phyloP scores from a whole-genome alignment of 1,140 invertebrate species.

The Drosophila pallidifrons region DNA sequence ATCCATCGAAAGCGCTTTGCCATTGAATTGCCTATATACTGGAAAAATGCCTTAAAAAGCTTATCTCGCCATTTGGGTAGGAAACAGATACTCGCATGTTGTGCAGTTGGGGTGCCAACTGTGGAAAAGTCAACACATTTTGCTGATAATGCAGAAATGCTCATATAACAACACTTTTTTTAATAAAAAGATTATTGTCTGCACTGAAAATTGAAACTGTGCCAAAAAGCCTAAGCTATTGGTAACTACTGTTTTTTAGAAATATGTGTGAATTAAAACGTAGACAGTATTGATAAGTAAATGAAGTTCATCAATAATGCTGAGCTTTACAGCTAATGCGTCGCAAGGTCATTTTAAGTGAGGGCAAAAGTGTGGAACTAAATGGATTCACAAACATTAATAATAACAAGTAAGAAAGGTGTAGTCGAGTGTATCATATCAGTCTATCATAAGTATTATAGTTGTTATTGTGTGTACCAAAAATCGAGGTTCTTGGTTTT shows the following conservation, averaged over 20 bases:
- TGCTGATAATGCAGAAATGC: slow-evolving; percentile 35
- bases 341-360: too few relatives aligned
- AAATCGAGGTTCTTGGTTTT: too few relatives aligned
- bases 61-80: slow-evolving; percentile 20
- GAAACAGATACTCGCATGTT: not conserved
- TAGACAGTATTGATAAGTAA: not conserved
- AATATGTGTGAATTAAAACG: not conserved
- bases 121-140: slow-evolving; percentile 23
- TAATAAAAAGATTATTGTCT: slow-evolving; percentile 26
- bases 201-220: slow-evolving; percentile 8
- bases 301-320: slow-evolving; percentile 14
- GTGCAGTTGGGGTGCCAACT: not conserved
- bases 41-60: slow-evolving; percentile 20
- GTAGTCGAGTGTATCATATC: too few relatives aligned
- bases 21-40: slow-evolving; percentile 10
- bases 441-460: too few relatives aligned
- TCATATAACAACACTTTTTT: slow-evolving; percentile 24
- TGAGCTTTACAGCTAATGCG: too few relatives aligned
- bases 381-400: too few relatives aligned
- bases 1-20: slow-evolving; percentile 25
- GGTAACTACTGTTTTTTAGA: slow-evolving; percentile 2
- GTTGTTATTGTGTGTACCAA: too few relatives aligned
- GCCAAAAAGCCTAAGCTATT: slow-evolving; percentile 9
- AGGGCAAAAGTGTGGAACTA: too few relatives aligned
- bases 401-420: too few relatives aligned